Base-by-base conservation (phyloP, 2,888 invertebrate species). In the Trissoscelio sp. region DNA sequence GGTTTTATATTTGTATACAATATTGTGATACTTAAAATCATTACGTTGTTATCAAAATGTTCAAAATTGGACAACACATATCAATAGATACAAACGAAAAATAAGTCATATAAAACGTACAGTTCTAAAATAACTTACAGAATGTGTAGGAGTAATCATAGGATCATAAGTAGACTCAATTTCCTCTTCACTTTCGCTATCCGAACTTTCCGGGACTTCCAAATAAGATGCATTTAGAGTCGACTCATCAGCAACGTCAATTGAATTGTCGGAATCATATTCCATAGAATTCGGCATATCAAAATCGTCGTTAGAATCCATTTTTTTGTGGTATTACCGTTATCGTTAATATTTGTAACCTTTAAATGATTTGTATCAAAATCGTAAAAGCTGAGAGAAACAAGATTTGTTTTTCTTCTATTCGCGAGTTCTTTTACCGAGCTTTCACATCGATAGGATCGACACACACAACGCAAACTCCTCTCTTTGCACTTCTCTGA, bases 71-170 rank as follows among this genome's bases (percentile, higher is more conserved):
- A 24, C 6, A 24, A 24, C 24, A n/a, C n/a, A n/a, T n/a, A n/a
- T n/a, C n/a, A n/a, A n/a, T n/a, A n/a, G n/a, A n/a, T n/a, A n/a
- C n/a, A n/a, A n/a, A n/a, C n/a, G n/a, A n/a, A n/a, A n/a, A n/a
- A n/a, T n/a, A n/a, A n/a, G n/a, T n/a, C n/a, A n/a, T n/a, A n/a
- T n/a, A 34, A 34, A 9, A 9, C 5, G 11, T 7, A 34, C 11
- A 9, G 34, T 34, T 11, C 11, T 2, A 9, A 7, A 34, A 34
- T 7, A n/a, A 34, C 60, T 80, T 74, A 80, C 80, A 4, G 80
- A 74, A 34, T 80, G 80, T n/a, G 74, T 55, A 2, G 74, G 60
- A 7, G 80, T 80, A 6, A 74, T 74, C 67, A 55, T 74, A 2
- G 51, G 39, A 42, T 80, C 80, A 28, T 80, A 80, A 16, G 53